Evolutionary conservation across 2,888 invertebrate species (phyloP), one percentile per base, ranked within the genome.

Genomic region (Latheticus oryzae): DNA sequence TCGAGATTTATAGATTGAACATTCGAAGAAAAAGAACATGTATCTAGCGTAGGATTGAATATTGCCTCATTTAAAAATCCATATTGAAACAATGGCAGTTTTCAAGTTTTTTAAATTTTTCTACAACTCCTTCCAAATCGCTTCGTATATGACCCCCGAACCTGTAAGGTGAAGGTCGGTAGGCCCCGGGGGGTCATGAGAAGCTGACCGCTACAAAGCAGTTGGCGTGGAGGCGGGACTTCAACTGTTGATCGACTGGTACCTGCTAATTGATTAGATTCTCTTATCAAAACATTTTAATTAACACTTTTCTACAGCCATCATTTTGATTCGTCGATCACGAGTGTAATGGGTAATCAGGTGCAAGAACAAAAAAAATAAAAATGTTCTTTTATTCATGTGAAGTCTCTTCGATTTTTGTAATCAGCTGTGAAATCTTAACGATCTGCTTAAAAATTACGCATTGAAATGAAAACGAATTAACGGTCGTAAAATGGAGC

Each of bases 121-220:
- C 28, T 28, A 28, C 11, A 9, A 33, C 9, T 33, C 33, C 12
- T 15, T 15, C 15, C 12, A 33, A 17, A 23, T 12, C 23, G 38
- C n/a, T n/a, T n/a, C n/a, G 1, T 16, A 8, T 24, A 7, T 42
- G 42, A 42, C 42, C 40, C 40, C 40, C 40, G 40, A 43, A 42
- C 23, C 32, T 43, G 12, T 40, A 24, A 59, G 59, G 59, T 59
- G 59, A 59, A 59, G 59, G 59, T 51, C 59, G 58, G 26, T 58
- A 43, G 55, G 38, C 47, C 48, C 17, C 48, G 42, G 43, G 43
- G 50, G 59, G 59, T 59, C 59, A 59, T 59, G 59, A 59, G 59
- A 59, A 59, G 32, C 30, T 59, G 59, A 59, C 59, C 59, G 59
- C 30, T 16, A 42, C 12, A 5, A 24, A 24, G 16, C 19, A 28